Conservation (phyloP, 2,797 vertebrate genomes). For the Lerista edwardsae region DNA sequence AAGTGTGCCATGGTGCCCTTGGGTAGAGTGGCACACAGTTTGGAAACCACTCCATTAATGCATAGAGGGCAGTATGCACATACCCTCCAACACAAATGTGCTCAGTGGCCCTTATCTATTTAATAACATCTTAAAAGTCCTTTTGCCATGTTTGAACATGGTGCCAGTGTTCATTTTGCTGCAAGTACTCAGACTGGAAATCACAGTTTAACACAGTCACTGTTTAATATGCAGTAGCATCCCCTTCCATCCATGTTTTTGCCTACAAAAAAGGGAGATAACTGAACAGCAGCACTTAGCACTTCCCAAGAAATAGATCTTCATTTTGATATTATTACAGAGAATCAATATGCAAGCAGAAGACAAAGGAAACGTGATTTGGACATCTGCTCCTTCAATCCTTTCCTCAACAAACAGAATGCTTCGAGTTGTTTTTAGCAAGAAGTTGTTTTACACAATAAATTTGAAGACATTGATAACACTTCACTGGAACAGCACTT, state of each 20-base stretch:
- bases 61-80: too few relatives aligned
- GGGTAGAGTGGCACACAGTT: too few relatives aligned
- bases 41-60: too few relatives aligned
- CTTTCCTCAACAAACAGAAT: constrained; percentile 66
- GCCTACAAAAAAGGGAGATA: constrained; percentile 41
- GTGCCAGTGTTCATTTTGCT: neutral
- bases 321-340: constrained; percentile 53
- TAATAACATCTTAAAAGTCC: neutral
- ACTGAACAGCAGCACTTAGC: constrained; percentile 54
- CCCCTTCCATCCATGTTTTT: constrained; percentile 32
- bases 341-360: constrained; percentile 62
- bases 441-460: constrained; percentile 70
- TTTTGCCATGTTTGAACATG: neutral
- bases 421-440: constrained; percentile 72
- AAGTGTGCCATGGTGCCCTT: too few relatives aligned
- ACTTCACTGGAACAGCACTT: constrained; percentile 69
- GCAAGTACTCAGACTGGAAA: neutral
- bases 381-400: constrained; percentile 75
- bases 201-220: neutral
- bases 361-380: constrained; percentile 63
- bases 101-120: too few relatives aligned
- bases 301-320: constrained; percentile 58
- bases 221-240: constrained; percentile 41
- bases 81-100: neutral
- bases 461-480: constrained; percentile 70